phyloP scores from a whole-genome alignment of 2,113 vertebrate species.

The Gnathonemus longibarbis region DNA sequence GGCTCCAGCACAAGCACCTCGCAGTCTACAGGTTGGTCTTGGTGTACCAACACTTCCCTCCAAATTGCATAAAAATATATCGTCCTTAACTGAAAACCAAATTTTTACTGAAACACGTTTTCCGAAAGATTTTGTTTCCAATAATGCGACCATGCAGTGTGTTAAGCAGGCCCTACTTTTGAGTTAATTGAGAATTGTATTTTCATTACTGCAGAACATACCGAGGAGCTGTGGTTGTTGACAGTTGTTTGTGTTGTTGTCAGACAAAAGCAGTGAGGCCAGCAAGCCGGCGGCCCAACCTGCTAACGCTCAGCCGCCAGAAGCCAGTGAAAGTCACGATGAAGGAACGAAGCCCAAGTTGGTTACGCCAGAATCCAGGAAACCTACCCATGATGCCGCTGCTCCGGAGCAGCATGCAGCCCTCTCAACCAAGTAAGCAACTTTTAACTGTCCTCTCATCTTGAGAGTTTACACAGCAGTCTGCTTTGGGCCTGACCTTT shows the following conservation, averaged over 20 bases:
- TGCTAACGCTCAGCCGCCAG: background rate
- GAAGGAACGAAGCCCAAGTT: constrained; percentile 6
- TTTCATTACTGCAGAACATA: background rate
- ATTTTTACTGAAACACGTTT: background rate
- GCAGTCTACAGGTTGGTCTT: constrained; percentile 38
- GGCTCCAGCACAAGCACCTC: background rate
- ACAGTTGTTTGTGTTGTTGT: constrained; percentile 6
- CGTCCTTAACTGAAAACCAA: background rate
- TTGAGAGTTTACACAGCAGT: background rate
- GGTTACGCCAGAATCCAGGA: constrained; percentile 4
- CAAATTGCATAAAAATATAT: background rate
- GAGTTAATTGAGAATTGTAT: background rate
- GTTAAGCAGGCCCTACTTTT: background rate
- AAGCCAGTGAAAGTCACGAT: background rate
- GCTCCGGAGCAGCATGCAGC: constrained; percentile 17
- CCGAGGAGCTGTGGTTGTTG: background rate
- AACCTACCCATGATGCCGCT: constrained; percentile 16
- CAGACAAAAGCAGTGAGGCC: constrained; percentile 31
- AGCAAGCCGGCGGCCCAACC: background rate
- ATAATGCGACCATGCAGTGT: background rate
- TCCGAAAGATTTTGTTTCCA: background rate
- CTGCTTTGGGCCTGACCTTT: background rate
- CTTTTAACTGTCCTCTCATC: background rate
- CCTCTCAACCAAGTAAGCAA: constrained; percentile 26
- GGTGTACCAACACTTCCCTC: background rate